A percentile compares a stretch with the other conserved stretches of the same genome.
Evolutionary conservation across 2,113 vertebrate genomes (phyloP).

Genomic region (Tretioscincus oriximinensis): DNA sequence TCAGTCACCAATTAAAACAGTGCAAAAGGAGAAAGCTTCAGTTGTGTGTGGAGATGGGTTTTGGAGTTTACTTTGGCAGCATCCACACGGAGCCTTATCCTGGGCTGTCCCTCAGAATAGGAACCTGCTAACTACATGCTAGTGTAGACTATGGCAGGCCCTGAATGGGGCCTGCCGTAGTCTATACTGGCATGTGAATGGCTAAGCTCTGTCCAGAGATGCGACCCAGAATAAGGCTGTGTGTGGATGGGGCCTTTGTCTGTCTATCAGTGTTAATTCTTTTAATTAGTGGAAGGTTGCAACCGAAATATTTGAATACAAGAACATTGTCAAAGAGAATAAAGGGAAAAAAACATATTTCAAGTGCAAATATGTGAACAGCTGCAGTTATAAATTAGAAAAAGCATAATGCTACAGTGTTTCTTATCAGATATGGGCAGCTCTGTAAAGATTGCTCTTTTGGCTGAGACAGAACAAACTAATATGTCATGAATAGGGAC

Average conservation of each 20-base stretch:
- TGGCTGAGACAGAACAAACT: neutral
- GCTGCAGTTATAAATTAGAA: neutral
- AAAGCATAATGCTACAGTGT: neutral
- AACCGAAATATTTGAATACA: conserved; percentile 3
- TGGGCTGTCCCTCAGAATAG: no score
- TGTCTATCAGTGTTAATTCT: neutral
- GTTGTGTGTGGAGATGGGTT: neutral
- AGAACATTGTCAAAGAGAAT: neutral
- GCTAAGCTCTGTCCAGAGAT: no score
- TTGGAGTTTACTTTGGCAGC: neutral
- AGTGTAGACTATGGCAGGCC: no score
- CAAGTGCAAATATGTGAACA: conserved; percentile 12
- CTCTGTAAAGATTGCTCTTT: neutral
- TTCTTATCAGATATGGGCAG: conserved; percentile 9
- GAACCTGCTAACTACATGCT: no score
- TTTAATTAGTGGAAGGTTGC: neutral
- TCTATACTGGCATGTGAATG: no score
- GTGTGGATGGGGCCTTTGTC: no score
- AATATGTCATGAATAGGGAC: neutral
- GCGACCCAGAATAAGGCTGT: no score
- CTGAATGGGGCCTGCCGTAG: no score
- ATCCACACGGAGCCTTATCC: no score
- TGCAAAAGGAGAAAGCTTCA: neutral
- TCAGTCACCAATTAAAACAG: conserved; percentile 34
- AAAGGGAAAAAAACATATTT: conserved; percentile 1